Evolutionary conservation across 2,888 invertebrate species (phyloP).

Genomic region (Augiades crinisus): DNA sequence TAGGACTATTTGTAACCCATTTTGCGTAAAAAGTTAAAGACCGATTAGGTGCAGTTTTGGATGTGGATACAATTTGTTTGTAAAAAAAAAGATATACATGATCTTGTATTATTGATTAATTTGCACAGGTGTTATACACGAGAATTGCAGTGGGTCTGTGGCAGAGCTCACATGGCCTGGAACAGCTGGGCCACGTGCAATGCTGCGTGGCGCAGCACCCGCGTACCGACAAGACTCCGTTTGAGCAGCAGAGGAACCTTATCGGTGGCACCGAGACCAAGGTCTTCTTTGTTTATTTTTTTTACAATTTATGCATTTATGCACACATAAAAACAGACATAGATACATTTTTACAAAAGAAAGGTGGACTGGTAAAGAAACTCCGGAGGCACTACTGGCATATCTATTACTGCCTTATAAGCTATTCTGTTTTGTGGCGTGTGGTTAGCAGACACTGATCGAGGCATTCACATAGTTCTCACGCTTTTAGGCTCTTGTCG

Average conservation of each 20-base stretch:
- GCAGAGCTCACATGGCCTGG: conserved; percentile 86
- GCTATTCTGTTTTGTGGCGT: too few relatives aligned
- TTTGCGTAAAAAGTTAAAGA: conserved; percentile 23
- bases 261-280: conserved; percentile 59
- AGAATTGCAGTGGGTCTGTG: conserved; percentile 92
- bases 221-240: conserved; percentile 43
- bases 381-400: too few relatives aligned
- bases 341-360: too few relatives aligned
- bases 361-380: too few relatives aligned
- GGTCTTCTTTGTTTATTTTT: conserved; percentile 43
- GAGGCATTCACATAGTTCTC: too few relatives aligned
- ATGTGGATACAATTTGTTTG: neutral
- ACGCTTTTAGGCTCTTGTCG: too few relatives aligned
- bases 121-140: conserved; percentile 86
- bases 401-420: too few relatives aligned
- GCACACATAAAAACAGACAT: too few relatives aligned
- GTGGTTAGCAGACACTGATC: too few relatives aligned
- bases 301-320: too few relatives aligned
- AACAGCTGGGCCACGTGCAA: conserved; percentile 65
- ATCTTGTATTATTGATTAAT: neutral
- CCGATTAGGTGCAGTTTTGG: conserved; percentile 10
- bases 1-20: conserved; percentile 20
- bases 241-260: conserved; percentile 57
- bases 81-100: neutral
- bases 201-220: conserved; percentile 67